Conservation (phyloP, 2,888 invertebrate species). For the Cantharis rufa region DNA sequence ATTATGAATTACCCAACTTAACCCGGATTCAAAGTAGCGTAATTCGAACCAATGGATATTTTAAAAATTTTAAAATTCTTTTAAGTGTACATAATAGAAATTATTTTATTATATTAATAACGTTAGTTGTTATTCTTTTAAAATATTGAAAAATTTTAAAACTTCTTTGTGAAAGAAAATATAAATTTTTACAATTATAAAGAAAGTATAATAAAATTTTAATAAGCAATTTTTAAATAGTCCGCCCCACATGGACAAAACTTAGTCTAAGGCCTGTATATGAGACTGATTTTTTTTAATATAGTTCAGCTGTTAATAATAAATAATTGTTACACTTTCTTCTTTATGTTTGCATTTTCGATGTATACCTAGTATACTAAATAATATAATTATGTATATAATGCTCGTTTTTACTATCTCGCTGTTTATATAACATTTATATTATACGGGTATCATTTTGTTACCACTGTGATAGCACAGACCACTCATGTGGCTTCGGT, state of each 20-base stretch:
- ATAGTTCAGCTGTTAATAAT: constrained; percentile 21
- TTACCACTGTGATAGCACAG: constrained; percentile 32
- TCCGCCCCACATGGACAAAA: constrained; percentile 16
- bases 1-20: neutral
- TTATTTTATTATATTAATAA: neutral
- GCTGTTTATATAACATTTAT: constrained; percentile 20
- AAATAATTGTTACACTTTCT: constrained; percentile 28
- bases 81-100: neutral
- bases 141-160: neutral
- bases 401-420: constrained; percentile 21
- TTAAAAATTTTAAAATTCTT: neutral
- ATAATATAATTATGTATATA: constrained; percentile 11
- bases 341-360: constrained; percentile 27
- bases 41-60: neutral
- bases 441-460: constrained; percentile 27
- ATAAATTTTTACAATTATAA: neutral
- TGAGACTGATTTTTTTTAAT: constrained; percentile 50
- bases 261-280: constrained; percentile 41
- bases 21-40: neutral
- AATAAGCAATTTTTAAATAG: neutral
- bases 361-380: constrained; percentile 15
- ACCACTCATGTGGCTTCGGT: constrained; percentile 26
- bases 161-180: neutral
- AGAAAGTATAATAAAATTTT: neutral
- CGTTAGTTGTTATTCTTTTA: neutral